Percentiles rank a stretch among this genome's conserved stretches.
Evolutionary conservation across 2,113 vertebrate genomes (phyloP).

Genomic region (Siniperca chuatsi): DNA sequence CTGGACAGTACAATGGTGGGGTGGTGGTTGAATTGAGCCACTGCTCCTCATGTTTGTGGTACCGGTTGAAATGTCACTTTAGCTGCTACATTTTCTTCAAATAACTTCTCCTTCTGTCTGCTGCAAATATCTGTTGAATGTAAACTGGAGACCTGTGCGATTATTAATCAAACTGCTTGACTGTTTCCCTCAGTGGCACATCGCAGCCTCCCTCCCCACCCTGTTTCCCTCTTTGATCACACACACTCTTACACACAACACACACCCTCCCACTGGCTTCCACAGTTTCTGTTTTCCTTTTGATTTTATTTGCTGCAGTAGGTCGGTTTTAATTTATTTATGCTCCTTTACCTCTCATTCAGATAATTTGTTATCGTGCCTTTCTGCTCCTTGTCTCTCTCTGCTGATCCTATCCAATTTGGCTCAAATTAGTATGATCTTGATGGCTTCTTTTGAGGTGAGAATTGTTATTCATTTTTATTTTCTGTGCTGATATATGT

Average conservation of each 20-base stretch:
- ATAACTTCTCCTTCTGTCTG: slow-evolving; percentile 19
- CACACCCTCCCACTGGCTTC: slow-evolving; percentile 41
- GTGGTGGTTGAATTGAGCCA: neutral
- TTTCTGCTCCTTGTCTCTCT: slow-evolving; percentile 8
- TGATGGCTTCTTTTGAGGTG: slow-evolving; percentile 31
- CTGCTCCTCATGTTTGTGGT: neutral
- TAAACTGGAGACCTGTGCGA: slow-evolving; percentile 38
- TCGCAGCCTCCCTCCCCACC: slow-evolving; percentile 26
- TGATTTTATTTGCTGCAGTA: slow-evolving; percentile 57
- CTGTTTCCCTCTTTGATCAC: slow-evolving; percentile 50
- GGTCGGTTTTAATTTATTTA: slow-evolving; percentile 63
- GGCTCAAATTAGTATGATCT: slow-evolving; percentile 37
- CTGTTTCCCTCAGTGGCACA: slow-evolving; percentile 46
- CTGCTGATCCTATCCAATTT: slow-evolving; percentile 34
- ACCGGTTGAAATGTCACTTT: neutral
- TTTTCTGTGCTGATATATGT: slow-evolving; percentile 4
- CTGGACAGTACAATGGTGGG: neutral
- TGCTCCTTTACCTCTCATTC: slow-evolving; percentile 51
- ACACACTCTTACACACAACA: slow-evolving; percentile 11
- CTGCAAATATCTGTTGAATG: slow-evolving; percentile 41
- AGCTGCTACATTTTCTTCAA: slow-evolving; percentile 28
- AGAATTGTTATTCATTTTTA: neutral
- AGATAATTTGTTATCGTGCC: slow-evolving; percentile 52
- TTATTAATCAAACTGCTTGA: slow-evolving; percentile 43
- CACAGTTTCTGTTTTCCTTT: slow-evolving; percentile 52